These are phyloP conservation scores for Orcinus orca DNA, from an alignment of 2,113 vertebrate species.

Conservation along the genomic window DNA sequence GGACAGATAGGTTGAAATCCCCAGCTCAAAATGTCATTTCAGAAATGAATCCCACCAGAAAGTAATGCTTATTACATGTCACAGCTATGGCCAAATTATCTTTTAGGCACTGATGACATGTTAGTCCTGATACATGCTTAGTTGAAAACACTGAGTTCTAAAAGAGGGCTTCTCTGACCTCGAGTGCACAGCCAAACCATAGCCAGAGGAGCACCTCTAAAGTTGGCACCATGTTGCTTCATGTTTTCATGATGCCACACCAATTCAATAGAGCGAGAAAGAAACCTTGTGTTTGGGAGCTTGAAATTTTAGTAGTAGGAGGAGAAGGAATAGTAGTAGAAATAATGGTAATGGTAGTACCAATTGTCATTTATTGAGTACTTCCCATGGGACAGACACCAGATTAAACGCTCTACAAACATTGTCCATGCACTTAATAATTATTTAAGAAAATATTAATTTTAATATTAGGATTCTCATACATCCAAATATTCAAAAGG, in stretches of 20 bases:
- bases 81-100: not conserved
- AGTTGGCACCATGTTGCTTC: not conserved
- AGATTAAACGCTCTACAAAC: not conserved
- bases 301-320: not conserved
- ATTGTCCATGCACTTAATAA: not conserved
- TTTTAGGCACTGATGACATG: not conserved
- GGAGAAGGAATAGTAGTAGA: not conserved
- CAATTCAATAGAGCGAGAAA: not conserved
- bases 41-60: slow-evolving; percentile 38
- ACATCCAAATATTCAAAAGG: not conserved
- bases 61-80: not conserved
- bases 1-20: not conserved
- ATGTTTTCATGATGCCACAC: not conserved
- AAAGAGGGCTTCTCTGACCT: not conserved
- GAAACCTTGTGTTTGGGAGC: not conserved
- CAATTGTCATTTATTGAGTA: not conserved
- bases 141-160: not conserved
- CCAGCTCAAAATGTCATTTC: not conserved
- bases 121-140: not conserved
- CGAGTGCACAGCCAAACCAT: not conserved
- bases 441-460: not conserved
- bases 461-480: not conserved
- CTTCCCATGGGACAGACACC: not conserved
- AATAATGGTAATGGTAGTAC: not conserved
- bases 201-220: not conserved